These are phyloP conservation scores for Atta colombica DNA, from an alignment of 1,140 invertebrate genomes.

Conservation along the genomic window DNA sequence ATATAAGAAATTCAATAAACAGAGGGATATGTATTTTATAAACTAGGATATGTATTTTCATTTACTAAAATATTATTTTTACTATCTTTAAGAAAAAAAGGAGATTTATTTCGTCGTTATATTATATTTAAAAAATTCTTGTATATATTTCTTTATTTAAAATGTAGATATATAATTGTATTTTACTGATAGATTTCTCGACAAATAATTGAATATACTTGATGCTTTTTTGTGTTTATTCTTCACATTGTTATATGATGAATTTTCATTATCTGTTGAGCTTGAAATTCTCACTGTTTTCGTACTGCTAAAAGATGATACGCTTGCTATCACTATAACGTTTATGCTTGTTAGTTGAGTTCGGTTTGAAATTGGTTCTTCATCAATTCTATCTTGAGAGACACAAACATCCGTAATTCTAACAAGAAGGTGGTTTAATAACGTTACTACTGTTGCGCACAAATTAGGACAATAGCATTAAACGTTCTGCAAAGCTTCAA, in stretches of 20 bases:
- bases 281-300: not conserved
- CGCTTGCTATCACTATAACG: not conserved
- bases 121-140: not conserved
- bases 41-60: not conserved
- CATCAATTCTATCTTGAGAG: not conserved
- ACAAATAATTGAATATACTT: not conserved
- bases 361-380: not conserved
- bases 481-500: not conserved
- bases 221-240: not conserved
- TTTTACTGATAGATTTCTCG: not conserved
- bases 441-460: not conserved
- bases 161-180: not conserved
- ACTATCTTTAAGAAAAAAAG: not conserved
- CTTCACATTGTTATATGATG: not conserved
- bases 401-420: conserved; percentile 2
- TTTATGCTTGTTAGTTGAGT: conserved; percentile 13
- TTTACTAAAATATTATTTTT: not conserved
- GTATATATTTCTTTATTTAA: not conserved
- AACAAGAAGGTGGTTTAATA: not conserved
- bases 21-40: too few species aligned
- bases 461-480: conserved; percentile 24
- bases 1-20: not conserved
- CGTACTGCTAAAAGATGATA: not conserved
- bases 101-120: not conserved
- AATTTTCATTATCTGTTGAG: conserved; percentile 10